Conservation (phyloP, 2,113 vertebrate species). For the Cyanistes caeruleus region DNA sequence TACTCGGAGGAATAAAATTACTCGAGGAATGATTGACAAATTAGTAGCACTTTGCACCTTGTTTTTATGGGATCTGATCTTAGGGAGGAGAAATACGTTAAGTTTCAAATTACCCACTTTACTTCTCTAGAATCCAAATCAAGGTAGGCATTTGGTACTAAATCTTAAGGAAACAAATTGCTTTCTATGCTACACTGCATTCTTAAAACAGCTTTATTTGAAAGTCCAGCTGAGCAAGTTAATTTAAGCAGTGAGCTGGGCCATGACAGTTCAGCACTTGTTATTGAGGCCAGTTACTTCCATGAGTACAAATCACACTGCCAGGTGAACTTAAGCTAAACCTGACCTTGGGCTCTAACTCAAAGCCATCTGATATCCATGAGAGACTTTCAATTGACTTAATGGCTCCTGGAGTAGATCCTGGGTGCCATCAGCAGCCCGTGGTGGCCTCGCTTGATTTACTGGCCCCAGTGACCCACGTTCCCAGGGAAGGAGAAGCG, state of each 20-base stretch:
- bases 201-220: conserved; percentile 77
- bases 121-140: conserved; percentile 76
- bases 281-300: background rate
- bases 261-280: conserved; percentile 52
- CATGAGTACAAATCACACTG: background rate
- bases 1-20: conserved; percentile 68
- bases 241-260: conserved; percentile 70
- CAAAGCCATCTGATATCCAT: background rate
- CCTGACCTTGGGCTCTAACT: background rate
- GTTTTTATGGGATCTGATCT: conserved; percentile 73
- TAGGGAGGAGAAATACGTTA: conserved; percentile 72
- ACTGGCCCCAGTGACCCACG: background rate
- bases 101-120: conserved; percentile 78
- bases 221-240: conserved; percentile 75
- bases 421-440: background rate
- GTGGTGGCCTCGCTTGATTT: background rate
- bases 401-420: background rate
- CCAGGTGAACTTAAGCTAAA: background rate
- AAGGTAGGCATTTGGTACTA: conserved; percentile 67
- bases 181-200: conserved; percentile 74
- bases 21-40: conserved; percentile 76
- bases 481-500: background rate
- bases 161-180: conserved; percentile 80
- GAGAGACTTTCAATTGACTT: background rate
- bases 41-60: conserved; percentile 80